Evolutionary conservation across 2,888 invertebrate genomes (phyloP).

Genomic region (Eurytoma adleriae): DNA sequence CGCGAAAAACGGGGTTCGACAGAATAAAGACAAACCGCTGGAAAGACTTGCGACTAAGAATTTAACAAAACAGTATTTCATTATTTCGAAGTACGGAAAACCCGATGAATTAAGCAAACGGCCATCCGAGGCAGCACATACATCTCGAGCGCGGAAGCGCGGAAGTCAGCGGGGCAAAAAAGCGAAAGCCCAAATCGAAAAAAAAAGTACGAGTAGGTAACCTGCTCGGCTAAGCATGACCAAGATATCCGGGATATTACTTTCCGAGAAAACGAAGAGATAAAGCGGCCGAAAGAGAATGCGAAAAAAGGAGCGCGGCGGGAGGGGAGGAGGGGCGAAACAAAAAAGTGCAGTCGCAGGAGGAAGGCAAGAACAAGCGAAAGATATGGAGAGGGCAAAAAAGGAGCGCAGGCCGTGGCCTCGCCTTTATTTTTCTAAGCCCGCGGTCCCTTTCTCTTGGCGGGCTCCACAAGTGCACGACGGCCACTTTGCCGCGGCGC

Average conservation of each 20-base stretch:
- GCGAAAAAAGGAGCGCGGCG: slow-evolving; percentile 7
- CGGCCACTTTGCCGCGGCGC: not conserved
- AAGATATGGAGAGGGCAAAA: not conserved
- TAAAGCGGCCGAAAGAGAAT: slow-evolving; percentile 44
- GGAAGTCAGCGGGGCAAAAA: not conserved
- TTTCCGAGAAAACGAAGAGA: slow-evolving; percentile 25
- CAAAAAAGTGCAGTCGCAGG: not conserved
- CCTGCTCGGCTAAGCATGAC: not conserved
- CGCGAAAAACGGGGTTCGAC: too few relatives aligned
- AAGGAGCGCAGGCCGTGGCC: not conserved
- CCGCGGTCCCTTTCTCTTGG: not conserved
- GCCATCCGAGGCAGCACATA: not conserved
- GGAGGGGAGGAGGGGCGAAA: not conserved
- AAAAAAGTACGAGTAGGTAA: too few relatives aligned
- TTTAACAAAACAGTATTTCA: too few relatives aligned
- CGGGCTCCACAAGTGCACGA: slow-evolving; percentile 28
- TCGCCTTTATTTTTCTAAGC: slow-evolving; percentile 35
- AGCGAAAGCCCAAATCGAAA: not conserved
- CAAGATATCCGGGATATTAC: slow-evolving; percentile 42
- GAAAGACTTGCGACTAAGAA: too few relatives aligned
- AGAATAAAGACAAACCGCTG: too few relatives aligned
- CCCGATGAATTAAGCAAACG: too few relatives aligned
- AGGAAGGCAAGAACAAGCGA: not conserved
- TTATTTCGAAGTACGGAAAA: too few relatives aligned
- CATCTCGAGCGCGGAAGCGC: not conserved